phyloP scores from a whole-genome alignment of 2,113 vertebrate genomes.

The Dinomys branickii region DNA sequence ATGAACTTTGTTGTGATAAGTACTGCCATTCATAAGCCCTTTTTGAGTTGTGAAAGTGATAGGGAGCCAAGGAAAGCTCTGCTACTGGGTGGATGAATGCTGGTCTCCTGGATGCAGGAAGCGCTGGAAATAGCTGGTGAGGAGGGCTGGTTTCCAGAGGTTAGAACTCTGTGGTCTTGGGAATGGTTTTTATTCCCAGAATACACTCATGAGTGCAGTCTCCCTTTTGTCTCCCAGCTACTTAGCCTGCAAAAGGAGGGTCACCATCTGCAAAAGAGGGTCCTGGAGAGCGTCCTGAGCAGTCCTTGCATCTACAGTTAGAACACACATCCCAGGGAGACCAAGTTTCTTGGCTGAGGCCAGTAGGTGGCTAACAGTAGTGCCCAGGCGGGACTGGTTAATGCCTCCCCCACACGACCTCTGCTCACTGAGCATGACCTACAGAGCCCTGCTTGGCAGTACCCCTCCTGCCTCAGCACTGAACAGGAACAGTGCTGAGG shows the following conservation, averaged over 20 bases:
- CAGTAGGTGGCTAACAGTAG: background rate
- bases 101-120: background rate
- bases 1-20: background rate
- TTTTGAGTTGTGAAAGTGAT: background rate
- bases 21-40: background rate
- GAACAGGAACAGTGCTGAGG: background rate
- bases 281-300: background rate
- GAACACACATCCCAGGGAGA: background rate
- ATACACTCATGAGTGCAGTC: background rate
- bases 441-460: background rate
- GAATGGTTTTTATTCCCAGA: background rate
- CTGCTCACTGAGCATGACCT: too few relatives aligned
- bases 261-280: background rate
- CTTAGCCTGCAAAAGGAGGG: background rate
- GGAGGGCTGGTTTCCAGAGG: too few relatives aligned
- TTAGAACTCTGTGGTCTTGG: background rate
- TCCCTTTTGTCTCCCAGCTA: background rate
- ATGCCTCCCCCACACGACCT: background rate
- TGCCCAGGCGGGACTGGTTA: too few relatives aligned
- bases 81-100: too few relatives aligned
- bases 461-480: accelerated
- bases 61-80: background rate
- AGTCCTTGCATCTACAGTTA: background rate
- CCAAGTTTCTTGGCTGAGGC: background rate
- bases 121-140: background rate